Evolutionary conservation across 2,113 vertebrate species (phyloP).

Genomic region (Gallinago jamesoni): DNA sequence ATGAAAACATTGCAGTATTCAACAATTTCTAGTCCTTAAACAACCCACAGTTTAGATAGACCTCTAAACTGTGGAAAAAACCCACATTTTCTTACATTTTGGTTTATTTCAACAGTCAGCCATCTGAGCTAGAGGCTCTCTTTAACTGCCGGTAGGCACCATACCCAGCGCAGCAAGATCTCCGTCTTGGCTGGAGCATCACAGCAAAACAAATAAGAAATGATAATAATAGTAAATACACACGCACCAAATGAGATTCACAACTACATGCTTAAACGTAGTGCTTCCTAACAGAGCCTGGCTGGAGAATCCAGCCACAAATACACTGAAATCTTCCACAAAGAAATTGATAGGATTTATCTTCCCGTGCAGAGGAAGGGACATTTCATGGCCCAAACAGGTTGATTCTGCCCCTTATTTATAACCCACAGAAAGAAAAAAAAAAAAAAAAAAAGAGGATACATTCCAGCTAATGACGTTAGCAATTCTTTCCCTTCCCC

Average conservation of each 20-base stretch:
- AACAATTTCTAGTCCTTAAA: neutral
- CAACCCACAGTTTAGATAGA: accelerated
- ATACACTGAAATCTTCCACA: neutral
- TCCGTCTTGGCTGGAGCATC: neutral
- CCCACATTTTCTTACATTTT: neutral
- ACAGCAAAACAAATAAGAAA: neutral
- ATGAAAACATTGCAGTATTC: neutral
- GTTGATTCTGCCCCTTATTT: slow-evolving; percentile 2
- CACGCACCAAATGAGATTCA: neutral
- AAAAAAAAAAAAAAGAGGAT: neutral
- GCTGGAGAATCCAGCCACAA: neutral
- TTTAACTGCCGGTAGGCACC: neutral
- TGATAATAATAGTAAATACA: neutral
- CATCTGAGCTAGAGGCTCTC: neutral
- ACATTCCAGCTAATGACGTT: neutral
- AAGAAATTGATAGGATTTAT: neutral
- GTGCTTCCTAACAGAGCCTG: neutral
- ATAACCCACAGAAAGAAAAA: neutral
- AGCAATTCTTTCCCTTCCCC: neutral
- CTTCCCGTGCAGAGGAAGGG: neutral
- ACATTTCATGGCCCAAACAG: neutral
- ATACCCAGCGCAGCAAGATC: neutral
- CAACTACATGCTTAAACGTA: neutral
- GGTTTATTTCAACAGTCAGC: neutral
- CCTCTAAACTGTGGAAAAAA: neutral